Base-by-base conservation (phyloP, 1,140 invertebrate genomes). In the Thaumatotibia leucotreta region DNA sequence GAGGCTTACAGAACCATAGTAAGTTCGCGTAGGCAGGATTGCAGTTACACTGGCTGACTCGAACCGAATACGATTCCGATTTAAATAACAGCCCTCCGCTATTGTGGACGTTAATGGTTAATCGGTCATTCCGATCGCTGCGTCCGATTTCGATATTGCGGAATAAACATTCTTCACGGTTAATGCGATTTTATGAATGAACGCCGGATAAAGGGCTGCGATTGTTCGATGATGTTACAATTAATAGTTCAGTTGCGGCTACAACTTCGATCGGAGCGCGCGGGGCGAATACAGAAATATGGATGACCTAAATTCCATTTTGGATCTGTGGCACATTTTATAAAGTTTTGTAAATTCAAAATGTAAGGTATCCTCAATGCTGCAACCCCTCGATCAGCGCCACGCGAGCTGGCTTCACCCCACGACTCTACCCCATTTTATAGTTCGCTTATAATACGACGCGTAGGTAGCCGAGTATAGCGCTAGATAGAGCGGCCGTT, bases 51-150 rank as follows among this genome's bases (percentile, higher is more conserved):
- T 45, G 39, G 39, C 32, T 20, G 3, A 6, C 39, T 17, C 39
- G n/a, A 45, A 8, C 6, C 17, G 39, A 45, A 45, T 20, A 17
- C 39, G 20, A 9, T 20, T 8, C 5, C 39, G 5, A 20, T 45
- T 20, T 14, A 20, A 45, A 45, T 6, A 39, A 11, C 39, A 45
- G 14, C 39, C 39, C 75, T 82, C 82, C 75, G 73, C 78, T 84
- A 86, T 83, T 84, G 81, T 85, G 79, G 77, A 76, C 77, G 79
- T 77, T 83, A 85, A 86, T 86, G 75, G 74, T 73, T 81, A 85
- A 85, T 84, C 79, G 77, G 79, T 81, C 79, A 79, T 82, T 82
- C 79, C 52, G 77, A 88, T 84, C 77, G 75, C 72, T 58, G 68
- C 72, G 69, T 72, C 71, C 71, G 66, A 76, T 80, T 82, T 80